These are phyloP conservation scores for Heliconius charithonia DNA, from an alignment of 2,888 invertebrate genomes.

Conservation along the genomic window DNA sequence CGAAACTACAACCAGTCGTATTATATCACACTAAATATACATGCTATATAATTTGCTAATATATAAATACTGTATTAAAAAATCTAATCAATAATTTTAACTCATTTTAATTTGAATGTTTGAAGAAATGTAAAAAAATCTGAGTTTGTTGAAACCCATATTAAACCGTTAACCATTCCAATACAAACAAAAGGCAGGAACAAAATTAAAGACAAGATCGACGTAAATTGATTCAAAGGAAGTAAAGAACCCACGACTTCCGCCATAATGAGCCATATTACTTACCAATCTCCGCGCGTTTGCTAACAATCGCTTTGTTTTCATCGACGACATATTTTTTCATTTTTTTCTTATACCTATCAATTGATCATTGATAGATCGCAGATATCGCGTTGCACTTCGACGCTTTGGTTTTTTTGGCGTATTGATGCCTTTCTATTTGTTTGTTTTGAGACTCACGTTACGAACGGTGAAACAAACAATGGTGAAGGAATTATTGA, in stretches of 20 bases:
- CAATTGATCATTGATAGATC: conserved; percentile 6
- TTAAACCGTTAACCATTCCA: conserved; percentile 7
- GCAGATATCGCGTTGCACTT: conserved; percentile 20
- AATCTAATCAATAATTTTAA: too few relatives aligned
- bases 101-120: too few relatives aligned
- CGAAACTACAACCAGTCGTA: too few relatives aligned
- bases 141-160: too few relatives aligned
- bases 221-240: conserved; percentile 5
- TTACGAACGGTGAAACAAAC: background rate
- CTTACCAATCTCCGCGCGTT: conserved; percentile 12
- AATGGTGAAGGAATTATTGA: background rate
- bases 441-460: conserved; percentile 11
- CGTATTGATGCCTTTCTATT: conserved; percentile 3
- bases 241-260: conserved; percentile 10
- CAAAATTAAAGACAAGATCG: conserved; percentile 2
- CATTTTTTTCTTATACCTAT: background rate
- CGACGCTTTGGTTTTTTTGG: background rate
- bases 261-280: background rate
- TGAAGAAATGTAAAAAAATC: background rate
- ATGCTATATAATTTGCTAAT: too few relatives aligned
- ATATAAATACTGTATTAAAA: too few relatives aligned
- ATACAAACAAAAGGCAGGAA: conserved; percentile 20
- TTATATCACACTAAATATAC: too few relatives aligned
- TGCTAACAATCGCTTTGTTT: conserved; percentile 23
- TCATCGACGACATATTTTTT: conserved; percentile 11